A percentile compares a stretch with the other conserved stretches of the same genome.
phyloP scores from a whole-genome alignment of 2,888 invertebrate genomes.

The Megastigmus dorsalis region DNA sequence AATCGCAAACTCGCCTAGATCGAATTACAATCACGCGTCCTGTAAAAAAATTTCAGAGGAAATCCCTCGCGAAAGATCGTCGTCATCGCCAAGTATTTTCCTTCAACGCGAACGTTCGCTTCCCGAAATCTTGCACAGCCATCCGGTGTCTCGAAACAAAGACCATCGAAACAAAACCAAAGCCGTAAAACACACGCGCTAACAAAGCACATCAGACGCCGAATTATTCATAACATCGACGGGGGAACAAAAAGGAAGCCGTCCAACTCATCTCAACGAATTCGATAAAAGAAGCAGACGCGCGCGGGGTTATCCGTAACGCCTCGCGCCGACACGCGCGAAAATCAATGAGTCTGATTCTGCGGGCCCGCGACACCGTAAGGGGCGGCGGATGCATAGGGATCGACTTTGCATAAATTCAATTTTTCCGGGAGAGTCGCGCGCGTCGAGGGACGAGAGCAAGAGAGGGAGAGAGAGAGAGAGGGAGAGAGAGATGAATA shows the following conservation, averaged over 20 bases:
- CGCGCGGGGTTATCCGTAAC: not conserved
- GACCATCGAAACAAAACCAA: too few species aligned
- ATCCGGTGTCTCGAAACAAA: too few species aligned
- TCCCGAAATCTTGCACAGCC: too few species aligned
- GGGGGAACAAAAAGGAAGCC: not conserved
- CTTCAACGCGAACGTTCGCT: too few species aligned
- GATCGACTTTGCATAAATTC: constrained; percentile 51
- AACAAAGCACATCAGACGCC: too few species aligned
- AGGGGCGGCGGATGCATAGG: not conserved
- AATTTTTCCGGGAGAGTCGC: constrained; percentile 50
- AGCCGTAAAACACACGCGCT: constrained; percentile 5
- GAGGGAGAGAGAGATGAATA: not conserved
- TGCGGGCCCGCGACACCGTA: not conserved
- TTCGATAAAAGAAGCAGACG: not conserved
- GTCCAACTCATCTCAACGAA: constrained; percentile 1
- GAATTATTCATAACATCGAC: too few species aligned
- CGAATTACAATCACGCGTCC: too few species aligned
- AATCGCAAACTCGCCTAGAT: too few species aligned
- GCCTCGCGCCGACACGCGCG: not conserved
- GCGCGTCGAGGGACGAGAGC: constrained; percentile 1
- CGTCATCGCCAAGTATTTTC: too few species aligned
- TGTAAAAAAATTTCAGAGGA: too few species aligned
- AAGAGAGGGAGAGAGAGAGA: not conserved
- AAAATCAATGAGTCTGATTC: constrained; percentile 47
- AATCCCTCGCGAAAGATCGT: too few species aligned